phyloP scores from a whole-genome alignment of 2,888 invertebrate genomes.

The Andrena bicolor region DNA sequence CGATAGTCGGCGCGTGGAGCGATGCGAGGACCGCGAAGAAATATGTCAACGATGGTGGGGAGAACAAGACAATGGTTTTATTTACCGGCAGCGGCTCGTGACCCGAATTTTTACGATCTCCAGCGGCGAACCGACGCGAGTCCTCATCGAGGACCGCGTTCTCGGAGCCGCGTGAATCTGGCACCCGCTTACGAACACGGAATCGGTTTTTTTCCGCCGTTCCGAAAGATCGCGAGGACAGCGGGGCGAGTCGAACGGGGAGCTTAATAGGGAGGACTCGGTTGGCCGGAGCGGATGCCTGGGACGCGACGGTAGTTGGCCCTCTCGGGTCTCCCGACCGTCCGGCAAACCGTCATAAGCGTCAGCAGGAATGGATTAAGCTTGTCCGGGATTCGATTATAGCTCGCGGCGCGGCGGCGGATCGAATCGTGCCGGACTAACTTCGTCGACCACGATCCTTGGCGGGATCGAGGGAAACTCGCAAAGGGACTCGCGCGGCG shows the following conservation, averaged over 20 bases:
- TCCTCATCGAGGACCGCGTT: constrained; percentile 43
- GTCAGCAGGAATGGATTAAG: constrained; percentile 62
- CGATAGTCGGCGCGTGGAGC: constrained; percentile 65
- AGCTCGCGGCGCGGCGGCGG: constrained; percentile 63
- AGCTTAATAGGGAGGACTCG: constrained; percentile 11
- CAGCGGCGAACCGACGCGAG: constrained; percentile 40
- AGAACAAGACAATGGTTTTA: constrained; percentile 71
- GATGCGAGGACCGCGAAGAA: constrained; percentile 67
- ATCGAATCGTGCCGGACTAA: constrained; percentile 77
- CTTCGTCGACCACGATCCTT: constrained; percentile 79
- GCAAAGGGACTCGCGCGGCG: constrained; percentile 73
- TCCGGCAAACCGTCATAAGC: constrained; percentile 53
- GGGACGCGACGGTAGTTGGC: constrained; percentile 30
- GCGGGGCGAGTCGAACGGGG: not conserved
- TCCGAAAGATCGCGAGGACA: not conserved
- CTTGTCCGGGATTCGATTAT: constrained; percentile 74
- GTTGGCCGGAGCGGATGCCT: not conserved
- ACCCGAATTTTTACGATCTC: constrained; percentile 70
- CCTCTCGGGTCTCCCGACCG: constrained; percentile 32
- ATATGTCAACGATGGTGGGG: constrained; percentile 64
- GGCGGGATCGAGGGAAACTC: constrained; percentile 70
- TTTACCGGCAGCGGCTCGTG: constrained; percentile 71
- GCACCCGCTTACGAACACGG: constrained; percentile 14
- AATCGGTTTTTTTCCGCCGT: not conserved
- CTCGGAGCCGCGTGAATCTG: constrained; percentile 24